phyloP scores from a whole-genome alignment of 2,797 vertebrate species.

The Paguma larvata region DNA sequence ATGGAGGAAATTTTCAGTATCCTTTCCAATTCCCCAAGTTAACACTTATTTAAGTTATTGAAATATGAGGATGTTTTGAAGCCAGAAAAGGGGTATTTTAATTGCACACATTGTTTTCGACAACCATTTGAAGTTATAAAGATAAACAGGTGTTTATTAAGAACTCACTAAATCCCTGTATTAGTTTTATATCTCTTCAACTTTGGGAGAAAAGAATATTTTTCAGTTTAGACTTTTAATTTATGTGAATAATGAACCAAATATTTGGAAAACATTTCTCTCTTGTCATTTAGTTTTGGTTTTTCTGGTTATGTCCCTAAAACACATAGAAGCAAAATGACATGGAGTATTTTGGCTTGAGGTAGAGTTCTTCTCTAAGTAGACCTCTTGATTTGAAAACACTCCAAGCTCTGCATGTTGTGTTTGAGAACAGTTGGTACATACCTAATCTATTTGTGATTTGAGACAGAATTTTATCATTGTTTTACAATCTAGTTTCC shows the following conservation, averaged over 20 bases:
- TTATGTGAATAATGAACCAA: conserved; percentile 12
- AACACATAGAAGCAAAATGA: conserved; percentile 74
- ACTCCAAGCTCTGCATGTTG: conserved; percentile 51
- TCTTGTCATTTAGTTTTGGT: conserved; percentile 45
- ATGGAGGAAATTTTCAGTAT: not conserved
- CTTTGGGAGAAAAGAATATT: not conserved
- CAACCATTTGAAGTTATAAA: conserved; percentile 37
- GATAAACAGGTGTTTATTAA: not conserved
- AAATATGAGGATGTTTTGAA: not conserved
- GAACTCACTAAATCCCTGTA: not conserved
- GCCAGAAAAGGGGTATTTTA: conserved; percentile 2
- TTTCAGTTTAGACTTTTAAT: conserved; percentile 35
- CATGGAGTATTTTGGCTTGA: conserved; percentile 68
- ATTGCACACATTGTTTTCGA: not conserved
- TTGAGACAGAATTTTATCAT: conserved; percentile 63
- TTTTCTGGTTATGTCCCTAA: conserved; percentile 81
- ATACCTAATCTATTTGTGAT: conserved; percentile 78
- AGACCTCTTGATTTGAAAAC: conserved; percentile 72
- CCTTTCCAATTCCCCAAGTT: not conserved
- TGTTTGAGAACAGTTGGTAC: conserved; percentile 77
- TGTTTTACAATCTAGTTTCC: conserved; percentile 78
- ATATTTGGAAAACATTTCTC: conserved; percentile 34
- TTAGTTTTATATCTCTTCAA: conserved; percentile 30
- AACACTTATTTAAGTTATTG: not conserved
- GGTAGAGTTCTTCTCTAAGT: conserved; percentile 61